Percentiles rank a stretch among this genome's conserved stretches.
Conservation (phyloP, 2,888 invertebrate species). For the Zaprionus bogoriensis region DNA sequence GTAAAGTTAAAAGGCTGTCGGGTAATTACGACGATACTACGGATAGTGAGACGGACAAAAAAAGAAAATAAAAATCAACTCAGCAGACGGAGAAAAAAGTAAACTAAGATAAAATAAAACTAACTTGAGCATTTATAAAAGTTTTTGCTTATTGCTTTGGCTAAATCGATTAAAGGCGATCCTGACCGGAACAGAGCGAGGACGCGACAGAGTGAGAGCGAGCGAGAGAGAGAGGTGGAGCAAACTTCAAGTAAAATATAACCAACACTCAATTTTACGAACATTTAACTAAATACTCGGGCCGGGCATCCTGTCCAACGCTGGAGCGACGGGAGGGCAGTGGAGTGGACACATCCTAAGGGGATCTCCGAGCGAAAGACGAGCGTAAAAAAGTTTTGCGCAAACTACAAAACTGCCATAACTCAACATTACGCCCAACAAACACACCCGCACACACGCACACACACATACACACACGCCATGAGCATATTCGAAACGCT, state of each 20-base stretch:
- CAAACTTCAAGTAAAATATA: constrained; percentile 48
- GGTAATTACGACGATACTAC: constrained; percentile 45
- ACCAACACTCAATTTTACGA: constrained; percentile 69
- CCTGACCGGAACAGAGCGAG: not conserved
- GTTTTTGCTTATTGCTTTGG: constrained; percentile 61
- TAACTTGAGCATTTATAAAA: constrained; percentile 67
- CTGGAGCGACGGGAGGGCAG: not conserved
- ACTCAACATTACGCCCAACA: constrained; percentile 70
- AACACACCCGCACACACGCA: constrained; percentile 29
- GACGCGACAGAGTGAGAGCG: not conserved
- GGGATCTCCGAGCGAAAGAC: constrained; percentile 22
- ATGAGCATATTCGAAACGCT: constrained; percentile 57
- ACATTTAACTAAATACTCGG: constrained; percentile 73
- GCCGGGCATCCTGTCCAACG: constrained; percentile 4
- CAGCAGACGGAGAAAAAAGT: too few species aligned
- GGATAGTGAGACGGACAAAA: not conserved
- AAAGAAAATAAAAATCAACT: not conserved
- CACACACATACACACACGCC: constrained; percentile 19
- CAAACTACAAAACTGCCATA: constrained; percentile 76
- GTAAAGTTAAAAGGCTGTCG: constrained; percentile 56
- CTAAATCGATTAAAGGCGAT: constrained; percentile 67
- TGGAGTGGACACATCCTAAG: not conserved
- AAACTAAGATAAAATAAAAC: constrained; percentile 30
- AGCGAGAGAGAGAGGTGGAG: not conserved
- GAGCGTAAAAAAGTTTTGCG: constrained; percentile 62